Base-by-base conservation (phyloP, 2,888 invertebrate genomes). In the Harmothoe impar region DNA sequence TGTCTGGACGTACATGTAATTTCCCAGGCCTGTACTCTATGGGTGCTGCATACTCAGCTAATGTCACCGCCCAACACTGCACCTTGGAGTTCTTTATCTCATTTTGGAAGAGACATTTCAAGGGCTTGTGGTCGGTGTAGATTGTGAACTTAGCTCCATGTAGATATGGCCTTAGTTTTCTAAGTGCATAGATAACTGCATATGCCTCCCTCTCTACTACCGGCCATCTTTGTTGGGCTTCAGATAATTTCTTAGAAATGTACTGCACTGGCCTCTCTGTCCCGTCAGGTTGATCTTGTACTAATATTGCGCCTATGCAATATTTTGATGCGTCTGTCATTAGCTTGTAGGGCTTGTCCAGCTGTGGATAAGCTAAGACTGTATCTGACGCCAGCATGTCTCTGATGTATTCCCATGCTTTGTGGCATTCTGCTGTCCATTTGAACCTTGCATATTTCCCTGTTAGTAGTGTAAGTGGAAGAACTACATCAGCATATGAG, bases 51-150 rank as follows among this genome's bases (percentile, higher is more conserved):
- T 68, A 91, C 62, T 91, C 91, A 12, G 90, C 90, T n/a, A 91
- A 0, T 23, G 91, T 51, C 1, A 91, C 91, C 0, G 86, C 91
- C 91, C 91, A 91, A 3, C 91, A 43, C 84, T 91, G 91, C 0
- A 91, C 86, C 35, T 89, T 89, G 5, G 91, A 91, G 43, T 91
- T 91, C 29, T 86, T 77, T n/a, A 91, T 88, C 31, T 91, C 86
- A 23, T 88, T 89, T 0, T 33, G 72, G 54, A 91, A 91, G 0
- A 89, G 10, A 29, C 89, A 89, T 10, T 56, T 89, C 7, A 91
- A 51, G 0, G 91, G 89, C 62, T 89, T 78, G 68, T 78, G 89
- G 52, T 91, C 91, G 0, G 89, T 84, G 29, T 54, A 88, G 15
- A 88, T 52, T 10, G 54, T 52, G 25, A 88, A 88, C 31, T 88